phyloP scores from a whole-genome alignment of 2,888 invertebrate species.

The Candidula unifasciata region DNA sequence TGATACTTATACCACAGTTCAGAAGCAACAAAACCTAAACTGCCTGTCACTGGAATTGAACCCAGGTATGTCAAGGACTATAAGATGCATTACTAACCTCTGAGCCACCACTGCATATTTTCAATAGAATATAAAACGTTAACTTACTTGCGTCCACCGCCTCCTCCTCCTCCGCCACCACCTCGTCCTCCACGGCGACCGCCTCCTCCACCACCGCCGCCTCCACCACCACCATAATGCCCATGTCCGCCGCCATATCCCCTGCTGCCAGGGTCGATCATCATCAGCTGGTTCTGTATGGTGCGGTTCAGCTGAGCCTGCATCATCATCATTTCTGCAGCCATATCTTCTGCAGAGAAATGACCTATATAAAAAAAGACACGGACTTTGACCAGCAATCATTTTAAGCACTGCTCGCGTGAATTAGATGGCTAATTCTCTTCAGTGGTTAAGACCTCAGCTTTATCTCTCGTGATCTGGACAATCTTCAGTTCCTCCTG shows the following conservation, averaged over 20 bases:
- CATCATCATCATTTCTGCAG: slow-evolving; percentile 54
- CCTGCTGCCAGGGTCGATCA: slow-evolving; percentile 42
- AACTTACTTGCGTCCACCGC: slow-evolving; percentile 21
- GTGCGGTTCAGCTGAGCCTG: slow-evolving; percentile 51
- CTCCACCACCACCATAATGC: background rate
- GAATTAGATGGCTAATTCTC: too few relatives aligned
- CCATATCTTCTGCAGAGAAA: slow-evolving; percentile 43
- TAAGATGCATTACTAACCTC: too few relatives aligned
- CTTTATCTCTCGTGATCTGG: too few relatives aligned
- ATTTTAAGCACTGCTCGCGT: background rate
- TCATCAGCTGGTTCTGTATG: slow-evolving; percentile 51
- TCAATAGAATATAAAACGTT: too few relatives aligned
- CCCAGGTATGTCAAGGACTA: too few relatives aligned
- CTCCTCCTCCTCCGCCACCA: background rate
- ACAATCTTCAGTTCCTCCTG: too few relatives aligned
- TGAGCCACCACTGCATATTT: too few relatives aligned
- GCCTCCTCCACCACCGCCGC: slow-evolving; percentile 36
- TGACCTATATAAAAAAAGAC: background rate
- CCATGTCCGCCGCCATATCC: slow-evolving; percentile 21
- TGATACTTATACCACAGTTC: too few relatives aligned
- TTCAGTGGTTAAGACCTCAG: too few relatives aligned
- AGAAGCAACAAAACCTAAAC: too few relatives aligned
- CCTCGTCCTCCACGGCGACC: background rate
- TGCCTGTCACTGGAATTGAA: too few relatives aligned
- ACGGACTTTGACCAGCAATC: too few relatives aligned